A percentile compares a stretch with the other conserved stretches of the same genome.
Conservation (phyloP, 2,113 vertebrate species). For the Spea bombifrons region DNA sequence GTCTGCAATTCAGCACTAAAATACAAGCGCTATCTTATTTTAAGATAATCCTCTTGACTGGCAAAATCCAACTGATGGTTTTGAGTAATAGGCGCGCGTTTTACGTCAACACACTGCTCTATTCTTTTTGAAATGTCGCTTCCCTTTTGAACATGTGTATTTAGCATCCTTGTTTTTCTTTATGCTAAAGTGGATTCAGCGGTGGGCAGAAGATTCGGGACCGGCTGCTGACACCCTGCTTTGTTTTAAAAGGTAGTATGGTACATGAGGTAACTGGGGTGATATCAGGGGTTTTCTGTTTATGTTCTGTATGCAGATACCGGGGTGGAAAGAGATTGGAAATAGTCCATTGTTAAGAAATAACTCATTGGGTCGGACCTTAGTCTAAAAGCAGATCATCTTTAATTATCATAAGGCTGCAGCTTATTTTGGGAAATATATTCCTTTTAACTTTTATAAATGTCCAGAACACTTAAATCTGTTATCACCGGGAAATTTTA, state of each 20-base stretch:
- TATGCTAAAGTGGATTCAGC: slow-evolving; percentile 99
- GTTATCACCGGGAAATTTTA: no score
- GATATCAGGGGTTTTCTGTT: slow-evolving; percentile 70
- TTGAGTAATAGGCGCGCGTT: no score
- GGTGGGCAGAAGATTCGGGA: slow-evolving; percentile 95
- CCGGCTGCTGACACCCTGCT: slow-evolving; percentile 94
- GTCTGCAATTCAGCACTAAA: no score
- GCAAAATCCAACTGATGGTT: no score
- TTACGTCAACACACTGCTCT: background rate
- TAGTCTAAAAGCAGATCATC: background rate
- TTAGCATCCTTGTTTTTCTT: slow-evolving; percentile 98
- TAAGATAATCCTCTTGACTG: no score
- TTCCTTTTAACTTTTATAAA: no score
- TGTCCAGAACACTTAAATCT: no score
- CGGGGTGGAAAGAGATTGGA: background rate
- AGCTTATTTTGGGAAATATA: no score
- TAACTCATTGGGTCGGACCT: background rate
- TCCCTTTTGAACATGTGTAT: slow-evolving; percentile 84
- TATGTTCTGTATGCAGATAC: background rate
- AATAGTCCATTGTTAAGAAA: no score
- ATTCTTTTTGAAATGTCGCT: slow-evolving; percentile 94
- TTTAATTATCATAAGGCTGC: no score
- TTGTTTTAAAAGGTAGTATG: slow-evolving; percentile 98
- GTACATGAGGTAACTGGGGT: slow-evolving; percentile 80
- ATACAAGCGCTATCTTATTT: no score